Evolutionary conservation across 2,888 invertebrate species (phyloP).

Genomic region (Sinohyriopsis cumingii): DNA sequence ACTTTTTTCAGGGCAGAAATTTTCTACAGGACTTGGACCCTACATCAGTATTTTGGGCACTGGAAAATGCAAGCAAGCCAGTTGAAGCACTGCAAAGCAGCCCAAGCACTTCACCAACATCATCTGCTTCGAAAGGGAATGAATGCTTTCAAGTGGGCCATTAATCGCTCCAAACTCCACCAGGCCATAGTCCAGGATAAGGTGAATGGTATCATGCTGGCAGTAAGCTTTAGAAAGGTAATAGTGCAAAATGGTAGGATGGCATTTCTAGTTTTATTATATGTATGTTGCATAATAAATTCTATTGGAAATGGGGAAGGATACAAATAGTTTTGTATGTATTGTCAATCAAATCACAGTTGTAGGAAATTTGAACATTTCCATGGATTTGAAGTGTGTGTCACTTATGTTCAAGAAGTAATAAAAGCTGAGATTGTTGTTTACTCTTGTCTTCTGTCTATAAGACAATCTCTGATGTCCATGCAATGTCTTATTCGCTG

Average conservation of each 20-base stretch:
- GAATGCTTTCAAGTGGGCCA: constrained; percentile 60
- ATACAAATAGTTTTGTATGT: too few relatives aligned
- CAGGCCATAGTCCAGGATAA: constrained; percentile 49
- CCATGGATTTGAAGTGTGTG: too few relatives aligned
- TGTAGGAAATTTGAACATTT: too few relatives aligned
- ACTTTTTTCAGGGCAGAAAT: constrained; percentile 40
- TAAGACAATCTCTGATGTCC: not conserved
- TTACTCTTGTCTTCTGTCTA: not conserved
- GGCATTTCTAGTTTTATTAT: too few relatives aligned
- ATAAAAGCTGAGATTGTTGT: too few relatives aligned
- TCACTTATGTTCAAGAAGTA: too few relatives aligned
- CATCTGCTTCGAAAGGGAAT: constrained; percentile 57
- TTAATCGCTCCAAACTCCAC: constrained; percentile 50
- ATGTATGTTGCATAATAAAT: not conserved
- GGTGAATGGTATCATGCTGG: constrained; percentile 35
- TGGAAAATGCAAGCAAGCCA: constrained; percentile 43
- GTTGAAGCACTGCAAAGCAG: constrained; percentile 30
- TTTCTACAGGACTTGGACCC: constrained; percentile 36
- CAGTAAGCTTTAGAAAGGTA: constrained; percentile 50
- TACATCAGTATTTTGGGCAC: constrained; percentile 31
- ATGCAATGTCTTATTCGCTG: not conserved
- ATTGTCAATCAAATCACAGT: too few relatives aligned
- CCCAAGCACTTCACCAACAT: constrained; percentile 37
- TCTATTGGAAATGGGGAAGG: too few relatives aligned
- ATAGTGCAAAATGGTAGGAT: not conserved